Evolutionary conservation across 37 sponge, comb jelly and placozoan species (phyloP), one percentile per base, ranked within the genome.

Genomic region (Spongilla lacustris): DNA sequence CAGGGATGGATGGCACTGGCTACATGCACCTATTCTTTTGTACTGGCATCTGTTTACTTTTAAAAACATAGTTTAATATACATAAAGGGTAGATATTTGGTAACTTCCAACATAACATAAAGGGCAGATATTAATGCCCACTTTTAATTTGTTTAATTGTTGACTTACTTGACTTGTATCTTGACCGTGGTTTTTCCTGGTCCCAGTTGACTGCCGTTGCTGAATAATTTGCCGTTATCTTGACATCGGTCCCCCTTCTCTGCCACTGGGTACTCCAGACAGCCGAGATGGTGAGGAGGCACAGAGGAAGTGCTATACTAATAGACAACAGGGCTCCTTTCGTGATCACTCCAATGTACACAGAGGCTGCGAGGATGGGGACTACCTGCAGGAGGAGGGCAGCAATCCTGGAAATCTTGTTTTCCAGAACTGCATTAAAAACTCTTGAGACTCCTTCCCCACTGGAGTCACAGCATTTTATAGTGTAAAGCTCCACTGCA

Each of bases 161-260:
- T 1, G 58, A 33, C 85, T 79, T 50, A 89, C 90, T 80, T 78
- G 90, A 75, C 74, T 89, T 89, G 37, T 84, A 89, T 49, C 90
- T 75, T 28, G 88, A 41, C 2, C 76, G 71, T 0, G 13, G 8
- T 8, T 11, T 30, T 28, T 69, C 67, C 10, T 23, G 69, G 0
- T 0, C 21, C 21, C 46, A 46, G 46, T 46, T 46, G 46, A 8
- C 46, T 4, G 46, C 46, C 46, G 46, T n/a, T n/a, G 46, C 46
- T 8, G 46, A 4, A 4, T 8, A 10, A 8, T 24, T 33, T 1
- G 28, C 71, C 23, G 4, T 66, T 35, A 34, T 26, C 19, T 49
- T 38, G 34, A 32, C 23, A 9, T n/a, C 32, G 48, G 69, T 36
- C n/a, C 79, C 31, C 19, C 28, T 21, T 23, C 76, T 58, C 50